Percentiles rank a stretch among this genome's conserved stretches.
Evolutionary conservation across 2,888 invertebrate species (phyloP).

Genomic region (Limnephilus lunatus): DNA sequence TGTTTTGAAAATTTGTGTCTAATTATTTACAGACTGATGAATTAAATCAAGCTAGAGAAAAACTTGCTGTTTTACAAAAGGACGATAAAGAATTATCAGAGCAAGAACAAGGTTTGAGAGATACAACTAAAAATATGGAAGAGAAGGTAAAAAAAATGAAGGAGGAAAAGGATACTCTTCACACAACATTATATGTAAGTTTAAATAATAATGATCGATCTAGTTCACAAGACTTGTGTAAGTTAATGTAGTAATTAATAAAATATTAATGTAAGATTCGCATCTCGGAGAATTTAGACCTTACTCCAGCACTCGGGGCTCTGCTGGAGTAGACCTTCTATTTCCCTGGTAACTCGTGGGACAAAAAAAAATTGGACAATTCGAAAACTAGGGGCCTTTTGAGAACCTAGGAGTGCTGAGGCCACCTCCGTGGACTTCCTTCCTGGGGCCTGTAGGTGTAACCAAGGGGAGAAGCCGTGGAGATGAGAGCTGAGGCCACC

Average conservation of each 20-base stretch:
- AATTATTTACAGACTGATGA: conserved; percentile 65
- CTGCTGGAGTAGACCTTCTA: too few species aligned
- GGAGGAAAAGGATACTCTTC: conserved; percentile 53
- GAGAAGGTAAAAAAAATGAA: conserved; percentile 19
- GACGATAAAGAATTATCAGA: conserved; percentile 53
- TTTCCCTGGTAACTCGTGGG: too few species aligned
- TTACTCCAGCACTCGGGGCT: too few species aligned
- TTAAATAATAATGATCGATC: background rate
- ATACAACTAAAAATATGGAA: conserved; percentile 43
- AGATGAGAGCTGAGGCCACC: too few species aligned
- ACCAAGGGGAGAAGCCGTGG: too few species aligned
- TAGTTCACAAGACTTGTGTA: background rate
- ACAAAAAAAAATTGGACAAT: too few species aligned
- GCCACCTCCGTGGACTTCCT: too few species aligned
- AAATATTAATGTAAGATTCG: background rate
- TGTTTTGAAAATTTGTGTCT: background rate
- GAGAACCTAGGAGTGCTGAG: too few species aligned
- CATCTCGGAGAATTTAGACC: too few species aligned
- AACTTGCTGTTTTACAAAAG: conserved; percentile 67
- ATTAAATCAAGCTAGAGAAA: conserved; percentile 68
- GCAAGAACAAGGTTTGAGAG: conserved; percentile 48
- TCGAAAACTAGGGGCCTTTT: too few species aligned
- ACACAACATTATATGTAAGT: conserved; percentile 56
- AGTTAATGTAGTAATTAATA: background rate
- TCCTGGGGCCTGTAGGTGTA: too few species aligned